Percentiles rank a stretch among this genome's conserved stretches.
These are phyloP conservation scores for Tenualosa ilisha DNA, from an alignment of 2,797 vertebrate species.

Conservation along the genomic window DNA sequence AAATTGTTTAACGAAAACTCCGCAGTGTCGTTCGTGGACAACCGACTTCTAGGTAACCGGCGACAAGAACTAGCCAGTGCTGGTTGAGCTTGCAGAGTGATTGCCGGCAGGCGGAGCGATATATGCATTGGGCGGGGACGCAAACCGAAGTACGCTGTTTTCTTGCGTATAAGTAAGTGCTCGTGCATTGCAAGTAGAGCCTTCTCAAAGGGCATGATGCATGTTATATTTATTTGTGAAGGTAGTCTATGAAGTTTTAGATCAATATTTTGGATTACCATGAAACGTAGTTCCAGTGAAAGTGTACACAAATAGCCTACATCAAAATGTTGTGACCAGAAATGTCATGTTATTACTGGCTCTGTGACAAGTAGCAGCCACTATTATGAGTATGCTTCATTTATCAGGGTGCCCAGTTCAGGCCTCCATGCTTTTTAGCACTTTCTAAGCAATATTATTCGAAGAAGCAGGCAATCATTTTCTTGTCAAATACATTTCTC, in stretches of 20 bases:
- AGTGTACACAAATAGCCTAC: background rate
- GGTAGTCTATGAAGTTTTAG: background rate
- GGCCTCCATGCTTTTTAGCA: background rate
- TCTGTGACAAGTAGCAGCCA: background rate
- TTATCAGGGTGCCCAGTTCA: background rate
- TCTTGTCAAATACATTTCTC: background rate
- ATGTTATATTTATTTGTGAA: background rate
- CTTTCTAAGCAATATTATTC: background rate
- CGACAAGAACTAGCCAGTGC: background rate
- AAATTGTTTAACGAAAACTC: background rate
- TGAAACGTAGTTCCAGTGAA: background rate
- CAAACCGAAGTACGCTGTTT: constrained; percentile 18
- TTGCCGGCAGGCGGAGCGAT: constrained; percentile 25
- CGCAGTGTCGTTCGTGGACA: background rate
- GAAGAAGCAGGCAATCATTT: background rate
- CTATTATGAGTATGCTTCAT: background rate
- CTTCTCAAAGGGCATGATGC: background rate
- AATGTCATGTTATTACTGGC: constrained; percentile 6
- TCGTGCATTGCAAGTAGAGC: background rate
- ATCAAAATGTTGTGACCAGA: background rate
- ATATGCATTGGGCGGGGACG: constrained; percentile 22
- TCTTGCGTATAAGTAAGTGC: background rate
- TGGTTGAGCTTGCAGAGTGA: background rate
- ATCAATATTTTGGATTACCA: background rate
- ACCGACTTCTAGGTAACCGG: background rate